A percentile compares a stretch with the other conserved stretches of the same genome.
phyloP scores from a whole-genome alignment of 2,113 vertebrate genomes.

The Sapajus apella region DNA sequence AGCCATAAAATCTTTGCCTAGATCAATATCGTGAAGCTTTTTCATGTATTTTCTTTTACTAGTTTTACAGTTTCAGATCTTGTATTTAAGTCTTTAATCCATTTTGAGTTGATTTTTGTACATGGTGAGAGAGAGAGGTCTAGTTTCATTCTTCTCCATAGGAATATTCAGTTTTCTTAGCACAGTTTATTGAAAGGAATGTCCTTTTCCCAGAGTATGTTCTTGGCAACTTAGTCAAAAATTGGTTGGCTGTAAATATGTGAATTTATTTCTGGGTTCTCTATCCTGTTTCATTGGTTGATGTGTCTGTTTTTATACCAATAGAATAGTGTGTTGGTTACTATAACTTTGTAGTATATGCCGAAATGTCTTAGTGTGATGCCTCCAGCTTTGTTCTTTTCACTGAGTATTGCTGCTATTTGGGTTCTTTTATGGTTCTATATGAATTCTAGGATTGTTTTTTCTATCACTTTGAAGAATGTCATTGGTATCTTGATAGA shows the following conservation, averaged over 20 bases:
- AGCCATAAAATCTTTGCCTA: not conserved
- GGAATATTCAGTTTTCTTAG: not conserved
- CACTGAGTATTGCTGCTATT: not conserved
- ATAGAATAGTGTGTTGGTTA: not conserved
- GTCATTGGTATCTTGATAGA: not conserved
- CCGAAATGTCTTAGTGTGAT: not conserved
- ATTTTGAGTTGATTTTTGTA: not conserved
- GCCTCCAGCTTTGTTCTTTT: not conserved
- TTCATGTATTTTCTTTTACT: not conserved
- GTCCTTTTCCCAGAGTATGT: not conserved
- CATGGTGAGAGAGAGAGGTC: not conserved
- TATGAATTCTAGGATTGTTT: not conserved
- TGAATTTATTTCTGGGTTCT: not conserved
- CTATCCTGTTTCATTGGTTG: not conserved
- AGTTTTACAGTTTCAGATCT: not conserved
- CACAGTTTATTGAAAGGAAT: not conserved
- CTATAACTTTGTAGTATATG: not conserved
- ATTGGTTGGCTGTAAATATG: not conserved
- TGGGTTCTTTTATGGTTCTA: not conserved
- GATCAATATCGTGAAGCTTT: not conserved
- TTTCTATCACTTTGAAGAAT: not conserved
- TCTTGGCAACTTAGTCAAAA: not conserved
- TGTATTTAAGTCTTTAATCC: not conserved
- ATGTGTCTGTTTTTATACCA: not conserved
- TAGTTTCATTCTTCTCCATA: not conserved